Evolutionary conservation across 1,140 invertebrate species (phyloP).

Genomic region (Lepidurus arcticus): DNA sequence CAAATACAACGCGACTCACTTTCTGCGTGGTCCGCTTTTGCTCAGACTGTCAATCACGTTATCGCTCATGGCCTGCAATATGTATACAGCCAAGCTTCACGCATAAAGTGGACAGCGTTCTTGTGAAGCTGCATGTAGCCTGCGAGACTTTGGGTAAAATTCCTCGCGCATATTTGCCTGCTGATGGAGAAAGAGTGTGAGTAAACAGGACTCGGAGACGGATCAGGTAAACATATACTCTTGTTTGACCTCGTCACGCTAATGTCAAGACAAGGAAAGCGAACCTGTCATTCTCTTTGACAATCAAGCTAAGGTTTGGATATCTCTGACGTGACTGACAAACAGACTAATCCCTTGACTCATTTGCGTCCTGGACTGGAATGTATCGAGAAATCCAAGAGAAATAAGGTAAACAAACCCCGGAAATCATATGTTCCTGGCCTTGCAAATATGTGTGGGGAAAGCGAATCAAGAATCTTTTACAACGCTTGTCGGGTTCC

Average conservation of each 20-base stretch:
- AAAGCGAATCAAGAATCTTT: no score
- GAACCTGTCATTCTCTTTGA: not conserved
- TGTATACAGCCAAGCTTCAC: not conserved
- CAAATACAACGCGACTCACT: not conserved
- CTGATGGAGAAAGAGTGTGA: constrained; percentile 10
- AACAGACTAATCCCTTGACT: not conserved
- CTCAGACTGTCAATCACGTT: not conserved
- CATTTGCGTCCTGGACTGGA: not conserved
- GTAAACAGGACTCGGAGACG: not conserved
- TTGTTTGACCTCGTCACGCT: not conserved
- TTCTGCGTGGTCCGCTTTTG: not conserved
- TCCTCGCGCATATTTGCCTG: not conserved
- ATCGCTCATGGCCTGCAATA: not conserved
- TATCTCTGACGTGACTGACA: constrained; percentile 4
- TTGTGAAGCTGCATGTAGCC: not conserved
- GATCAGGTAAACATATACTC: constrained; percentile 6
- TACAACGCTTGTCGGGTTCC: not conserved
- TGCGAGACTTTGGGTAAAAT: not conserved
- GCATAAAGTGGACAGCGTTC: not conserved
- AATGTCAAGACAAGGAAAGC: constrained; percentile 6
- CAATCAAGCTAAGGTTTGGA: not conserved
- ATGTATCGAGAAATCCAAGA: not conserved
- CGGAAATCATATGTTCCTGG: not conserved
- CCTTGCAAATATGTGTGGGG: not conserved
- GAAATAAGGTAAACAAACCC: not conserved